Evolutionary conservation across 1,140 invertebrate species (phyloP).

Genomic region (Batillaria attramentaria): DNA sequence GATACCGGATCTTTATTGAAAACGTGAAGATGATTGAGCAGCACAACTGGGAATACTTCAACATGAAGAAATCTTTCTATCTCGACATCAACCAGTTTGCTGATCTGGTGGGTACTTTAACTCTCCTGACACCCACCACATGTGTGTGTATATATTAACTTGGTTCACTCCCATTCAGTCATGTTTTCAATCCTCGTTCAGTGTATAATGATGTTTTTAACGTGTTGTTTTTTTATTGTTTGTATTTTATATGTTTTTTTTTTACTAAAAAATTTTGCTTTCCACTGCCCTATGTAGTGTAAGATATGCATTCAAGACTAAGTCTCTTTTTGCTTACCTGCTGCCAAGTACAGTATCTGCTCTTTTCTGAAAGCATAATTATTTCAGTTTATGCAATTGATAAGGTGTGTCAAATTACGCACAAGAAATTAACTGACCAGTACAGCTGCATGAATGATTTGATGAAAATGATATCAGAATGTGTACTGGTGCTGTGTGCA

Average conservation of each 20-base stretch:
- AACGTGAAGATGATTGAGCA: constrained; percentile 57
- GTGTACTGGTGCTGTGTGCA: neutral
- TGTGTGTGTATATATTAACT: neutral
- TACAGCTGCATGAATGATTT: no score
- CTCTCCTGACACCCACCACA: neutral
- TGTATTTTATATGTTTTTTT: no score
- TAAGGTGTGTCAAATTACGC: neutral
- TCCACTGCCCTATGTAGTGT: neutral
- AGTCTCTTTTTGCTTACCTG: neutral
- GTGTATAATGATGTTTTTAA: neutral
- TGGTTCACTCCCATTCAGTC: neutral
- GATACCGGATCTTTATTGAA: constrained; percentile 51
- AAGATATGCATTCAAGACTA: neutral
- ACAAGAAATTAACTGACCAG: neutral
- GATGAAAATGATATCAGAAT: neutral
- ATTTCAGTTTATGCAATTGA: neutral
- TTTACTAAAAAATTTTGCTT: no score
- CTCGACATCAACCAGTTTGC: constrained; percentile 65
- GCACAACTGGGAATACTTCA: constrained; percentile 59
- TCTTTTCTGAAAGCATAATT: neutral
- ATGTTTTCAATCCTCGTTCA: no score
- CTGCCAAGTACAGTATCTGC: no score
- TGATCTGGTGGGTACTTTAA: constrained; percentile 54
- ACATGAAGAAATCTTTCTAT: constrained; percentile 59
- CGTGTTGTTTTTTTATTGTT: neutral